Evolutionary conservation across 2,113 vertebrate genomes (phyloP).

Genomic region (Ancistrus triradiatus): DNA sequence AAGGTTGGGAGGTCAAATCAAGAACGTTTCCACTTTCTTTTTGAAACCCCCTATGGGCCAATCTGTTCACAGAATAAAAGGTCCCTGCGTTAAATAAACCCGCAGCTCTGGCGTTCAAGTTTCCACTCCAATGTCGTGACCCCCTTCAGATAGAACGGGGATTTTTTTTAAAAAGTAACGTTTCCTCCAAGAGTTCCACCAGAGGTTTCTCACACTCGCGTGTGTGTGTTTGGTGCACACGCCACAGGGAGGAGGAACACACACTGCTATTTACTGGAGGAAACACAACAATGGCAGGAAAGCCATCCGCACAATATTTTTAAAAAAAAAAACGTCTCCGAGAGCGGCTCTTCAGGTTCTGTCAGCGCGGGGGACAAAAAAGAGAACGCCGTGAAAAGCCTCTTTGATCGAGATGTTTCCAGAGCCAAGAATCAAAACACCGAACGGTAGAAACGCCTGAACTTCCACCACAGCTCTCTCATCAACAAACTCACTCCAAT

Average conservation of each 20-base stretch:
- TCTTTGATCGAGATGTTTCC: slow-evolving; percentile 9
- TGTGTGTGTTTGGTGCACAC: neutral
- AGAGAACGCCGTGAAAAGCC: slow-evolving; percentile 27
- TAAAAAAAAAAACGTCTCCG: slow-evolving; percentile 29
- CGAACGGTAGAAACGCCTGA: neutral
- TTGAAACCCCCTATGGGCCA: no score
- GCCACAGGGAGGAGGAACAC: slow-evolving; percentile 58
- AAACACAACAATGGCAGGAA: slow-evolving; percentile 71
- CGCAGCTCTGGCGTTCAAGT: no score
- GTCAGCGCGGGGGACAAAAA: slow-evolving; percentile 26
- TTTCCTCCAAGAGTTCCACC: no score
- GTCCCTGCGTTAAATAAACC: no score
- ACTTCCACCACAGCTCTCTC: no score
- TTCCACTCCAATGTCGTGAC: no score
- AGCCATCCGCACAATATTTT: slow-evolving; percentile 52
- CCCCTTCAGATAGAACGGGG: no score
- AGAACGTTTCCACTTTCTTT: no score
- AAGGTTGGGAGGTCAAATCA: no score
- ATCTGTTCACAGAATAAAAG: no score
- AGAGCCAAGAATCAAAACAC: neutral
- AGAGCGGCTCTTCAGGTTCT: slow-evolving; percentile 52
- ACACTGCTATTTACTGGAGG: slow-evolving; percentile 57
- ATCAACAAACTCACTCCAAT: neutral
- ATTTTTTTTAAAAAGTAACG: no score
- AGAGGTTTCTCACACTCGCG: neutral